Conservation (phyloP, 1,140 invertebrate genomes). For the Orius insidiosus region DNA sequence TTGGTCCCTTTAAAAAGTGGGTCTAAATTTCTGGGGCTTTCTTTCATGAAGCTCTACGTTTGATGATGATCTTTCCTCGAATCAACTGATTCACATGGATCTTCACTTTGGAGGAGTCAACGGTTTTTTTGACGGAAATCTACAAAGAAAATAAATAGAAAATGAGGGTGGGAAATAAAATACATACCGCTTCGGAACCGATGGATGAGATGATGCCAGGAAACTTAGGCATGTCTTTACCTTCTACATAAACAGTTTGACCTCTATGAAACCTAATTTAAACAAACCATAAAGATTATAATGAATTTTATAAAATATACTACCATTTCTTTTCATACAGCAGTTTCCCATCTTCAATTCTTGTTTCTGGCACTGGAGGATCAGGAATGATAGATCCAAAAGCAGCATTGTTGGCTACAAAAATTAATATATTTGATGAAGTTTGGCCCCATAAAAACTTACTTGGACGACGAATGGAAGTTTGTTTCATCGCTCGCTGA, state of each 20-base stretch:
- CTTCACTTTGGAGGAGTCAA: conserved; percentile 60
- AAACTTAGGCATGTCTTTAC: conserved; percentile 63
- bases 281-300: conserved; percentile 15
- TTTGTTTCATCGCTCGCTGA: conserved; percentile 40
- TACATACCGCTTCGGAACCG: conserved; percentile 64
- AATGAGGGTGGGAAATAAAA: background rate
- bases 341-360: conserved; percentile 84
- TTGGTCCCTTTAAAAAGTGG: too few species aligned
- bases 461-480: conserved; percentile 32
- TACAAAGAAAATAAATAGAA: conserved; percentile 23
- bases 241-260: conserved; percentile 80
- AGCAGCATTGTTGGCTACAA: conserved; percentile 11
- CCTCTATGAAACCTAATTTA: conserved; percentile 66
- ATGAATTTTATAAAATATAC: background rate
- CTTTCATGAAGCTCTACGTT: conserved; percentile 50
- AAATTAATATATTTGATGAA: conserved; percentile 17
- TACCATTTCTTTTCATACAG: conserved; percentile 80
- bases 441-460: conserved; percentile 22
- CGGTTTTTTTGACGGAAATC: conserved; percentile 79
- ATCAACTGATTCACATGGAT: conserved; percentile 70
- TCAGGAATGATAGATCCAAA: conserved; percentile 15
- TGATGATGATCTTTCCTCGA: conserved; percentile 74
- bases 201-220: conserved; percentile 76
- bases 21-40: too few species aligned
- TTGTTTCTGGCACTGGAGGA: conserved; percentile 12